These are phyloP conservation scores for Budorcas taxicolor DNA, from an alignment of 2,113 vertebrate genomes.

Conservation along the genomic window DNA sequence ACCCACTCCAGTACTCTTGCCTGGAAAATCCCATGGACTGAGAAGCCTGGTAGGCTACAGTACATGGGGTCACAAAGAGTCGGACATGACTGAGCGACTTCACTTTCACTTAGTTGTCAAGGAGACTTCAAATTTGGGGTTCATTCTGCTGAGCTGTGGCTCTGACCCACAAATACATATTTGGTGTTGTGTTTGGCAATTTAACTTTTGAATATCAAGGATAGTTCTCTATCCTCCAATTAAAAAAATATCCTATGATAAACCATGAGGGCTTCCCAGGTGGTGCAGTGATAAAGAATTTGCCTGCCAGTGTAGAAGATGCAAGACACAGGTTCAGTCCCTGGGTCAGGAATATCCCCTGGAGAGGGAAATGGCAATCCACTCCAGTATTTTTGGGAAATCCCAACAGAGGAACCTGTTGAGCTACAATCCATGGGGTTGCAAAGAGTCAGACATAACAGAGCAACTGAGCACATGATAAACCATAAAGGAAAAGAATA, in stretches of 20 bases:
- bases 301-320: neutral
- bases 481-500: neutral
- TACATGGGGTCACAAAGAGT: no score
- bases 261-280: neutral
- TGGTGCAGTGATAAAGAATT: neutral
- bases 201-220: neutral
- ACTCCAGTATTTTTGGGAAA: neutral
- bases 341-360: neutral
- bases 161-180: neutral
- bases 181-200: neutral
- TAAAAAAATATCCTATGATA: neutral
- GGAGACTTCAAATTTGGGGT: neutral
- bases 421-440: neutral
- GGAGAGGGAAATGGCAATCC: neutral
- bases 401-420: neutral
- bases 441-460: neutral
- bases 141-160: neutral
- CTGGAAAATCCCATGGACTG: no score
- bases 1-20: no score
- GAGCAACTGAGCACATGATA: neutral
- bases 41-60: no score
- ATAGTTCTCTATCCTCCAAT: neutral
- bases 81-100: no score
- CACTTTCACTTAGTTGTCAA: neutral
- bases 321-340: neutral